Percentiles rank a stretch among this genome's conserved stretches.
Evolutionary conservation across 2,797 vertebrate genomes (phyloP).

Genomic region (Setipinna tenuifilis): DNA sequence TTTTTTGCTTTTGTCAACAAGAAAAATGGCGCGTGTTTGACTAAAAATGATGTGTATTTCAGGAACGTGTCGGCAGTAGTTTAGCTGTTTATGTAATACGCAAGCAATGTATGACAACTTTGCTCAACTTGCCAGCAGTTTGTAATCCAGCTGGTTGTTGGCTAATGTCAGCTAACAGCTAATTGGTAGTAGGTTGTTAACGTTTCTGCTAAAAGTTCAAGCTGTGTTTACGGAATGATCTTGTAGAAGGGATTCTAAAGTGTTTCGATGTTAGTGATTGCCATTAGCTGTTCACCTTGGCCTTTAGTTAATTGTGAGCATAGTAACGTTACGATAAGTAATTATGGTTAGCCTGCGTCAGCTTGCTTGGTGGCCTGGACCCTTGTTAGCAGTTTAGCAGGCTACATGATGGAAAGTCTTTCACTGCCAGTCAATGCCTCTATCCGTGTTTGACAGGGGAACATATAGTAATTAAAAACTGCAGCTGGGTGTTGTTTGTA

Average conservation of each 20-base stretch:
- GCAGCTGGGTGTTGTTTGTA: background rate
- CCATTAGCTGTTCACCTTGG: background rate
- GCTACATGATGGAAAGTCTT: background rate
- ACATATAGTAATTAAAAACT: background rate
- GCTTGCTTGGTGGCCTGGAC: conserved; percentile 1
- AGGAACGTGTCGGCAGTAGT: background rate
- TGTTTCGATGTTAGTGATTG: background rate
- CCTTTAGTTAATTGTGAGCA: background rate
- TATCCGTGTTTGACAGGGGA: background rate
- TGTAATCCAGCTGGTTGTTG: background rate
- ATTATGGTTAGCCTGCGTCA: background rate
- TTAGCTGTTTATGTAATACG: conserved; percentile 30
- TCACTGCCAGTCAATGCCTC: background rate
- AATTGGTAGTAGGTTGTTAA: background rate
- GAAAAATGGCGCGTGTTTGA: background rate
- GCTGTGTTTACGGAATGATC: background rate
- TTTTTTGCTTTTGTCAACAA: conserved; percentile 11
- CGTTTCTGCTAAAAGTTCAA: background rate
- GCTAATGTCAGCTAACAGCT: conserved; percentile 17
- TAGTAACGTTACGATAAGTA: background rate
- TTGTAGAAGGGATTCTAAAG: background rate
- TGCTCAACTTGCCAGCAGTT: background rate
- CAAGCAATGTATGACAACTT: background rate
- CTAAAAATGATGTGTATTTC: background rate
- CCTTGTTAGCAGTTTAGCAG: background rate